Evolutionary conservation across 2,888 invertebrate species (phyloP).

Genomic region (Lasioglossum lativentre): DNA sequence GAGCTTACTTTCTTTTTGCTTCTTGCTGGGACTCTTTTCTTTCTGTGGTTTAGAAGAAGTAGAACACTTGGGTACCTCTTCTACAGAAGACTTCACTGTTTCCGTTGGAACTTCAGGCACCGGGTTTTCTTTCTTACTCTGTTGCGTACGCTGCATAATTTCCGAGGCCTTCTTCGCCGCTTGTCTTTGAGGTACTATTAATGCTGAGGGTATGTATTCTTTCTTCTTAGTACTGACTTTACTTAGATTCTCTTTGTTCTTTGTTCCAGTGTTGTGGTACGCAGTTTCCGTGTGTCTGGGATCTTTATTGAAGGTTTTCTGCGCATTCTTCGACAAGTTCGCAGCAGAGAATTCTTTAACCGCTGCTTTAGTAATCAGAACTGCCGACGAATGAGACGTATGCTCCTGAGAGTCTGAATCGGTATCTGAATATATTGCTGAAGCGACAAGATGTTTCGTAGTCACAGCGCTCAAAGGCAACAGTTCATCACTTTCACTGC

Average conservation of each 20-base stretch:
- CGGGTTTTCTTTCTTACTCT: slow-evolving; percentile 80
- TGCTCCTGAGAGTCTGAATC: slow-evolving; percentile 89
- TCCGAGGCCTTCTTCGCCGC: slow-evolving; percentile 96
- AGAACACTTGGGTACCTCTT: slow-evolving; percentile 58
- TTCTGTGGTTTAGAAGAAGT: slow-evolving; percentile 57
- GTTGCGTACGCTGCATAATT: slow-evolving; percentile 88
- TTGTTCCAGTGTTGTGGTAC: slow-evolving; percentile 72
- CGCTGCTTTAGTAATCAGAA: slow-evolving; percentile 92
- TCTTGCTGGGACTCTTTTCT: slow-evolving; percentile 74
- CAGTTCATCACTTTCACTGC: slow-evolving; percentile 92
- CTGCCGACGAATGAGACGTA: slow-evolving; percentile 87
- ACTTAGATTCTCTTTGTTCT: slow-evolving; percentile 85
- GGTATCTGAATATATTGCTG: slow-evolving; percentile 94
- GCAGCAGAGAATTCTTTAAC: slow-evolving; percentile 92
- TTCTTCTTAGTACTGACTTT: slow-evolving; percentile 81
- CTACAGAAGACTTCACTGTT: slow-evolving; percentile 76
- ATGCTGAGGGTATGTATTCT: slow-evolving; percentile 89
- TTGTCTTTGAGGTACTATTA: slow-evolving; percentile 95
- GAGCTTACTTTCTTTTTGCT: slow-evolving; percentile 77
- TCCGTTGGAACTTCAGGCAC: slow-evolving; percentile 79
- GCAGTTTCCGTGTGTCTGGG: slow-evolving; percentile 83
- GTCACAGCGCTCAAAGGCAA: slow-evolving; percentile 86
- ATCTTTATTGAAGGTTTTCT: slow-evolving; percentile 89
- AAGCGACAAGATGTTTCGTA: slow-evolving; percentile 84
- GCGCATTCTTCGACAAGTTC: slow-evolving; percentile 92